These are phyloP conservation scores for Spodoptera picta DNA, from an alignment of 2,888 invertebrate species.

Conservation along the genomic window DNA sequence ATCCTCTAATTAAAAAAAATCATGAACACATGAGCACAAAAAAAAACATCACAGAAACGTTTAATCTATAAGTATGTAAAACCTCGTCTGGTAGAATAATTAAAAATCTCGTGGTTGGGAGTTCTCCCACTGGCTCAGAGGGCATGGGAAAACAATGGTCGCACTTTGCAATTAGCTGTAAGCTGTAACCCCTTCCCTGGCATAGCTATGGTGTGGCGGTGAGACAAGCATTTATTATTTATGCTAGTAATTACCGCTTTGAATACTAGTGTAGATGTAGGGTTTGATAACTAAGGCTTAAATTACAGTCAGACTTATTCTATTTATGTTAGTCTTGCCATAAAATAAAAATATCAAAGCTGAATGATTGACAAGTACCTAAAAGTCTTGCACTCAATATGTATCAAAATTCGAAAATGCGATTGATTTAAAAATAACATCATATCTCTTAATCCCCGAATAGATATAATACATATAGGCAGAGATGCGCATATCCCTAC, in stretches of 20 bases:
- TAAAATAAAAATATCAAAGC: too few species aligned
- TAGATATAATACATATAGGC: too few species aligned
- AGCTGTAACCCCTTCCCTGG: constrained; percentile 67
- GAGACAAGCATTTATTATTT: constrained; percentile 38
- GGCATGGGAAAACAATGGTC: constrained; percentile 76
- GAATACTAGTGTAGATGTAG: constrained; percentile 13
- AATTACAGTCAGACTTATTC: too few species aligned
- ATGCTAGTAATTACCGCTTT: constrained; percentile 10
- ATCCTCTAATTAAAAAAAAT: background rate
- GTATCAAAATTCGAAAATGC: too few species aligned
- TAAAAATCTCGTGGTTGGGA: constrained; percentile 62
- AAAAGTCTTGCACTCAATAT: too few species aligned
- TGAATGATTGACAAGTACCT: too few species aligned
- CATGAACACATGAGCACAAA: background rate
- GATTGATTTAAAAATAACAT: too few species aligned
- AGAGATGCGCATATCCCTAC: too few species aligned
- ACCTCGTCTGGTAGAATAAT: constrained; percentile 68
- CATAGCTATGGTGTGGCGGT: constrained; percentile 9
- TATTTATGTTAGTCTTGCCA: too few species aligned
- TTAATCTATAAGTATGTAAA: constrained; percentile 25
- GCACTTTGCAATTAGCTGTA: constrained; percentile 82
- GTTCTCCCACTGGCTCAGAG: constrained; percentile 61
- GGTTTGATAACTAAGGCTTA: background rate
- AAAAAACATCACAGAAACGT: constrained; percentile 9
- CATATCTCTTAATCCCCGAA: too few species aligned